Conservation (phyloP, 2,888 invertebrate species). For the Agonopterix alstromeriana region DNA sequence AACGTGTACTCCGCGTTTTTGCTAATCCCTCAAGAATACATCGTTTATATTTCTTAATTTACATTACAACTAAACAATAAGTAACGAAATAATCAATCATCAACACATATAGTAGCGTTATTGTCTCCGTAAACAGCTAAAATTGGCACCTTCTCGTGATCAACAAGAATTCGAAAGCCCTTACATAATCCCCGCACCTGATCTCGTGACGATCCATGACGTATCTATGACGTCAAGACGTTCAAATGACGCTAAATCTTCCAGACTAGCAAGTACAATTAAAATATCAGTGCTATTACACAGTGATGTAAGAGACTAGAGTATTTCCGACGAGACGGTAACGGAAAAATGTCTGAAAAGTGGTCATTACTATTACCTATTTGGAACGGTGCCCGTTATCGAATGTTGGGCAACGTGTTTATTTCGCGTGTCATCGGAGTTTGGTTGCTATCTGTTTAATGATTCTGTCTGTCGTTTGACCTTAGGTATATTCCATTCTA, state of each 20-base stretch:
- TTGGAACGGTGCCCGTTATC: constrained; percentile 9
- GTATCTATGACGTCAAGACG: constrained; percentile 18
- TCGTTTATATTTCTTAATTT: too few relatives aligned
- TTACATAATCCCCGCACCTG: constrained; percentile 5
- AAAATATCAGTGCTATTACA: constrained; percentile 6
- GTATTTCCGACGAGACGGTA: constrained; percentile 10
- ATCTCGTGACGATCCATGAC: constrained; percentile 20
- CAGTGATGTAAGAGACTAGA: constrained; percentile 14
- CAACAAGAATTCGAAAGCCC: constrained; percentile 25
- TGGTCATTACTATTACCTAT: constrained; percentile 11
- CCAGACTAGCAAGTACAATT: constrained; percentile 16
- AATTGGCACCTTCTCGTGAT: constrained; percentile 21
- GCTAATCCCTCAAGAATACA: too few relatives aligned
- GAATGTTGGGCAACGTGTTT: constrained; percentile 7
- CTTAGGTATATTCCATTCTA: too few relatives aligned
- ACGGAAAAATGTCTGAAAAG: constrained; percentile 11
- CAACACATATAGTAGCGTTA: constrained; percentile 14
- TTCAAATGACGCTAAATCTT: constrained; percentile 17
- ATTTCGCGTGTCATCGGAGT: constrained; percentile 2
- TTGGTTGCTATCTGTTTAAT: too few relatives aligned
- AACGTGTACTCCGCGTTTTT: too few relatives aligned
- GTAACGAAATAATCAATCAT: constrained; percentile 16
- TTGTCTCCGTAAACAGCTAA: constrained; percentile 16
- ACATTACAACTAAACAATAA: too few relatives aligned
- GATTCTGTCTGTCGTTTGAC: too few relatives aligned